Evolutionary conservation across 92 coral and sea anemone species (phyloP), one percentile per base, ranked within the genome.

Genomic region (Muricea muricata): DNA sequence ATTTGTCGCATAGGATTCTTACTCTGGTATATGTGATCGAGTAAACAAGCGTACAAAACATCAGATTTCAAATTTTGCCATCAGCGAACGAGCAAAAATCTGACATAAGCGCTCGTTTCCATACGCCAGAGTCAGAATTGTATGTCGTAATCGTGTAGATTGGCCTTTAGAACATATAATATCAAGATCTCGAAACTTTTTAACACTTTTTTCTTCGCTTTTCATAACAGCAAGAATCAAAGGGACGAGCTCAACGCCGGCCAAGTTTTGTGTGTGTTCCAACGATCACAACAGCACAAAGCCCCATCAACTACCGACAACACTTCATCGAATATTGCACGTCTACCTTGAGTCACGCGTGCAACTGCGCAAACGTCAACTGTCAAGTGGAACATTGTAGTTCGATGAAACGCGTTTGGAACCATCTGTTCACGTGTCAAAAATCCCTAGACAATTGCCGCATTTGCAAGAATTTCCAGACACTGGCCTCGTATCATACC

Each of bases 321-420:
- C 65, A 28, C 11, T 25, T 75, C 65, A 75, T 75, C 61, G 40
- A 47, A 25, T 34, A 50, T 15, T 75, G 80, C 13, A 75, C 80
- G 40, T 23, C 20, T 11, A 75, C 39, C 12, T 26, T 75, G 10
- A 75, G 32, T 66, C 80, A 75, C 65, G 80, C 80, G 6, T 31
- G 65, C 50, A 54, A 57, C 30, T 75, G 80, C 32, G 6, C 26
- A 4, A 50, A 30, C 25, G 65, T 75, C 21, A 26, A 75, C 45
- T 75, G 80, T 40, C 65, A 25, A 0, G 50, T 75, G 23, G 39
- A n/a, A 11, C 57, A 47, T 39, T 75, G 80, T 37, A 14, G 25
- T 15, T 14, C 40, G 12, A 75, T 75, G 80, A 75, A 75, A 50
- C 34, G 80, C 0, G 80, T 75, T 15, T 75, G 80, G 80, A 75